Conservation (phyloP, 2,888 invertebrate species). For the Anthophora plumipes region DNA sequence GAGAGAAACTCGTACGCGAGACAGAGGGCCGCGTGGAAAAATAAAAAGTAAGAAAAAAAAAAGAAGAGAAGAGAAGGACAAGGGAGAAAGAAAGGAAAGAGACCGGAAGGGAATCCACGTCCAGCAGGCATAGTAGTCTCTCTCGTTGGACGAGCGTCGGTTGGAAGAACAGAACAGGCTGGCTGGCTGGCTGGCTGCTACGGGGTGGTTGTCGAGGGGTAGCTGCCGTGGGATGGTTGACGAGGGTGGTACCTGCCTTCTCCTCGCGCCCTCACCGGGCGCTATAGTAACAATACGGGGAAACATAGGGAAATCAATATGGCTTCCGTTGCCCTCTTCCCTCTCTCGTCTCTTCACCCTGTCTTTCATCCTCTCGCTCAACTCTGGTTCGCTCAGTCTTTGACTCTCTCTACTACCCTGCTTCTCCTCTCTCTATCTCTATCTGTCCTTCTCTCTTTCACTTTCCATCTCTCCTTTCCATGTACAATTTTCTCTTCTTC, state of each 20-base stretch:
- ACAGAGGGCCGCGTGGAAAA: slow-evolving; percentile 2
- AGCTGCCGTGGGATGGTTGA: slow-evolving; percentile 62
- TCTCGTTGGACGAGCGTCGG: slow-evolving; percentile 70
- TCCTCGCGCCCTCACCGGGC: slow-evolving; percentile 81
- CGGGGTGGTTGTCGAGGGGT: slow-evolving; percentile 57
- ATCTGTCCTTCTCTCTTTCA: slow-evolving; percentile 50
- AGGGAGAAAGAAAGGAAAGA: slow-evolving; percentile 43
- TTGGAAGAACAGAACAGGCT: slow-evolving; percentile 62
- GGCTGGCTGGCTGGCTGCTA: slow-evolving; percentile 54
- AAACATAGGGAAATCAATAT: slow-evolving; percentile 85
- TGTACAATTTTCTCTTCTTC: slow-evolving; percentile 43
- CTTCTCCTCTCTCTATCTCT: slow-evolving; percentile 18
- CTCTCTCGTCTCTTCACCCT: slow-evolving; percentile 71
- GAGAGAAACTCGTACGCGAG: slow-evolving; percentile 29
- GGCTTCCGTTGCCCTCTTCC: slow-evolving; percentile 84
- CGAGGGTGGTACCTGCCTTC: slow-evolving; percentile 78
- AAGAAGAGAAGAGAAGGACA: slow-evolving; percentile 21
- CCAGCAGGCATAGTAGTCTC: slow-evolving; percentile 73
- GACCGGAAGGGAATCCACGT: slow-evolving; percentile 71
- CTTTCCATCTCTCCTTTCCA: slow-evolving; percentile 63
- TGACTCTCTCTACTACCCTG: slow-evolving; percentile 36
- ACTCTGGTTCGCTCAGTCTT: slow-evolving; percentile 61
- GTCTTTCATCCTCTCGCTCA: slow-evolving; percentile 63
- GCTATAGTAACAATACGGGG: slow-evolving; percentile 85
- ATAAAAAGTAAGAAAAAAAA: slow-evolving; percentile 30